phyloP scores from a whole-genome alignment of 2,113 vertebrate species.

The Osmerus eperlanus region DNA sequence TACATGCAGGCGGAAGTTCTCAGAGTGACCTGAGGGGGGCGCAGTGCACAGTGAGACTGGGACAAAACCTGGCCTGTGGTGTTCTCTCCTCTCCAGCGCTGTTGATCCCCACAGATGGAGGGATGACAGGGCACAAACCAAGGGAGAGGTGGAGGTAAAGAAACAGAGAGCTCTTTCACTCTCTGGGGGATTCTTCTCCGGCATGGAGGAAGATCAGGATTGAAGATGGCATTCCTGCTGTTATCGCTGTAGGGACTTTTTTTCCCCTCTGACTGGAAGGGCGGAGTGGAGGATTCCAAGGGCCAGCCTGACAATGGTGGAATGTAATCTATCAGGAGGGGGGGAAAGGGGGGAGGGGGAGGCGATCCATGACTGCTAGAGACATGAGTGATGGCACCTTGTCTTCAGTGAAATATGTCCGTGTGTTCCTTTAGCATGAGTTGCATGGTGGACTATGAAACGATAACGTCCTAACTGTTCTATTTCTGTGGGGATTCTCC shows the following conservation, averaged over 20 bases:
- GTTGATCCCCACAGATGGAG: constrained; percentile 30
- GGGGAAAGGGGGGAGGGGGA: constrained; percentile 1
- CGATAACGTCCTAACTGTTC: constrained; percentile 73
- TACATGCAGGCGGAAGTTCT: constrained; percentile 91
- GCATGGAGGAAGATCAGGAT: constrained; percentile 6
- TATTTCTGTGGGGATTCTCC: constrained; percentile 70
- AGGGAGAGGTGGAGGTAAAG: constrained; percentile 4
- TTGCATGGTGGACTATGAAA: constrained; percentile 78
- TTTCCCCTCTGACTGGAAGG: neutral
- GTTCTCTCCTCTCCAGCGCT: constrained; percentile 24
- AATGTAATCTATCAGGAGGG: constrained; percentile 30
- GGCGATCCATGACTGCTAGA: constrained; percentile 23
- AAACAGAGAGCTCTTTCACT: constrained; percentile 3
- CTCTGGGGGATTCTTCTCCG: constrained; percentile 23
- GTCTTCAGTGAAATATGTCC: constrained; percentile 56
- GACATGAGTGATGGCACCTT: constrained; percentile 31
- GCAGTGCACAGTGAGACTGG: neutral
- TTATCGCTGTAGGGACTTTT: neutral
- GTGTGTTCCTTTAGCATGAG: constrained; percentile 82
- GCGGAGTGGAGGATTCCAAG: constrained; percentile 7
- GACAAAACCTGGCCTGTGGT: constrained; percentile 66
- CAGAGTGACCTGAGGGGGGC: constrained; percentile 82
- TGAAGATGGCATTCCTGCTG: neutral
- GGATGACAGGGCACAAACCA: constrained; percentile 11
- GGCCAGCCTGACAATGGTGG: constrained; percentile 14